Percentiles rank a stretch among this genome's conserved stretches.
These are phyloP conservation scores for Smittia aterrima DNA, from an alignment of 2,888 invertebrate species.

Conservation along the genomic window DNA sequence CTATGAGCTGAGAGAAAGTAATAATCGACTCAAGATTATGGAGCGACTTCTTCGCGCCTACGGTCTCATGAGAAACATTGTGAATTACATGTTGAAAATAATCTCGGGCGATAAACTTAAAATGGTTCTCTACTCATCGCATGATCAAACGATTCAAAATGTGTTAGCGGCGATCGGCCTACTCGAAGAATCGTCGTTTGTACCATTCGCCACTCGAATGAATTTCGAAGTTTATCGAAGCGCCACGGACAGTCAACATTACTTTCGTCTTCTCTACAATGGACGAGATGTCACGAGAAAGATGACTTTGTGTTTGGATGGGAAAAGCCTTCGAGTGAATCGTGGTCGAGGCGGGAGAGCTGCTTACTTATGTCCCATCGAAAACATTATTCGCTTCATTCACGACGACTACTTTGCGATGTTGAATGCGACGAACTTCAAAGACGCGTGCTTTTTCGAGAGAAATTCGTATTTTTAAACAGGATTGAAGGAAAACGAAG, in stretches of 20 bases:
- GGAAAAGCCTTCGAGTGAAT: slow-evolving; percentile 58
- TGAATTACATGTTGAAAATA: slow-evolving; percentile 76
- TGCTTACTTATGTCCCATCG: slow-evolving; percentile 76
- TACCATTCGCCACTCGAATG: slow-evolving; percentile 83
- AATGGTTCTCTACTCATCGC: slow-evolving; percentile 82
- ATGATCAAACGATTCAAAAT: slow-evolving; percentile 86
- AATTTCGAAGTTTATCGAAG: slow-evolving; percentile 85
- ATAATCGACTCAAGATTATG: slow-evolving; percentile 56
- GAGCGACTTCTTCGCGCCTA: slow-evolving; percentile 71
- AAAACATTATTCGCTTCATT: slow-evolving; percentile 81
- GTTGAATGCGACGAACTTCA: slow-evolving; percentile 84
- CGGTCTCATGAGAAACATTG: slow-evolving; percentile 78
- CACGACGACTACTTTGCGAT: slow-evolving; percentile 81
- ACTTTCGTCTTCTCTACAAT: slow-evolving; percentile 79
- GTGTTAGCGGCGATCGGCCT: slow-evolving; percentile 76
- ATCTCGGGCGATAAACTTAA: slow-evolving; percentile 73
- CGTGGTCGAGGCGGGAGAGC: slow-evolving; percentile 54
- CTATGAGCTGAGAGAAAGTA: slow-evolving; percentile 65
- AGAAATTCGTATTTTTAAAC: slow-evolving; percentile 50
- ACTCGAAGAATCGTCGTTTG: slow-evolving; percentile 60
- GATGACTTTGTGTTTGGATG: slow-evolving; percentile 73
- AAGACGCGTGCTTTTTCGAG: slow-evolving; percentile 69
- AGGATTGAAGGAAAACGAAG: slow-evolving; percentile 49
- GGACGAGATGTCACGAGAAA: slow-evolving; percentile 82
- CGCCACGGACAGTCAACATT: slow-evolving; percentile 64